phyloP scores from a whole-genome alignment of 2,113 vertebrate species.

The Malurus cyaneus region DNA sequence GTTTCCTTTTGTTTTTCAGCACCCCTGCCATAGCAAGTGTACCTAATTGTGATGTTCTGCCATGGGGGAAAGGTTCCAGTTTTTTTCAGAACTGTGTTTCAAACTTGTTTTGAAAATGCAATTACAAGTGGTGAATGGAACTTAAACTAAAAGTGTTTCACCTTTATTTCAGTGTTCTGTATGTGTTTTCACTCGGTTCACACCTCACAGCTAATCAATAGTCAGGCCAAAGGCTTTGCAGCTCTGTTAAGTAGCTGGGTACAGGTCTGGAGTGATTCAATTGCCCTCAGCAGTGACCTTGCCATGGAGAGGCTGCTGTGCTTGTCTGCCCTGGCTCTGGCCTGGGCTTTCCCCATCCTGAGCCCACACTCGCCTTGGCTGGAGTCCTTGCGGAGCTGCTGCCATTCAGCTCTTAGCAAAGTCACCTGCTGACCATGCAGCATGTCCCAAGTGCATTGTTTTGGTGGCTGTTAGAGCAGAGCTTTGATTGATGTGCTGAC shows the following conservation, averaged over 20 bases:
- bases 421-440: fast-evolving
- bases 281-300: background rate
- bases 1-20: background rate
- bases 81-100: background rate
- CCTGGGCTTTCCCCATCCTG: no score
- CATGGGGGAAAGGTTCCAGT: background rate
- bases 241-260: background rate
- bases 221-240: background rate
- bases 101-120: background rate
- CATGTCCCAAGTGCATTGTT: fast-evolving
- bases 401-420: no score
- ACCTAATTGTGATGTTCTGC: background rate
- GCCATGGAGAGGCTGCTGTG: fast-evolving
- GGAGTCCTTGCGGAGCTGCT: background rate
- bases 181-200: background rate
- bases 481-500: background rate
- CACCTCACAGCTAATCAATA: background rate
- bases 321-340: background rate
- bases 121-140: background rate
- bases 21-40: background rate
- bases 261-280: background rate
- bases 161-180: background rate
- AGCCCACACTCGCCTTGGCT: fast-evolving
- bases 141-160: background rate
- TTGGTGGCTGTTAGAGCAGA: background rate